phyloP scores from a whole-genome alignment of 2,797 vertebrate species.

The Peromyscus nudipes region DNA sequence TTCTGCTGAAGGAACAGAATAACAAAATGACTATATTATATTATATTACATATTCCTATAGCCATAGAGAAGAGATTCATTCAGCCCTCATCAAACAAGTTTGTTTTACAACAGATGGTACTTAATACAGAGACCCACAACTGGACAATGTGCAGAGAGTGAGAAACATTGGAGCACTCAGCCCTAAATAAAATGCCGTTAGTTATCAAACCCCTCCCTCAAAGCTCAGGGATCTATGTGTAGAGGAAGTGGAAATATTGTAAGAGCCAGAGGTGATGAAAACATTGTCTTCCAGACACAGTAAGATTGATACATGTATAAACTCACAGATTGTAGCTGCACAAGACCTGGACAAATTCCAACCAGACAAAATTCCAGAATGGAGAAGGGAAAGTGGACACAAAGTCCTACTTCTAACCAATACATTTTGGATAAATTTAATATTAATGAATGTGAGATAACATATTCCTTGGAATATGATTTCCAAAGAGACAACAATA shows the following conservation, averaged over 20 bases:
- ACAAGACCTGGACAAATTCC: neutral
- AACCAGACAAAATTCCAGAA: neutral
- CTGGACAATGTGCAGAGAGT: neutral
- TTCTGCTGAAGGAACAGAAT: neutral
- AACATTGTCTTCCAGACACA: neutral
- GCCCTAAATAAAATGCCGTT: neutral
- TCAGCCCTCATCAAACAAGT: neutral
- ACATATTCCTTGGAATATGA: neutral
- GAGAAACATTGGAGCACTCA: too few species aligned
- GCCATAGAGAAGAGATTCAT: neutral
- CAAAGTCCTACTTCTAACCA: neutral
- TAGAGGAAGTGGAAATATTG: neutral
- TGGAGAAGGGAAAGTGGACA: neutral
- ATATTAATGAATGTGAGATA: neutral
- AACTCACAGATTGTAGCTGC: neutral
- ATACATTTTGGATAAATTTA: constrained; percentile 22
- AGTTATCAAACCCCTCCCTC: neutral
- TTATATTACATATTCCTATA: neutral
- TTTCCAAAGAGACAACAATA: neutral
- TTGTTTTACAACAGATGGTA: neutral
- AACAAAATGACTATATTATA: neutral
- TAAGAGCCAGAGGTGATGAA: neutral
- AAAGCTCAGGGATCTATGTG: neutral
- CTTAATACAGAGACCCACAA: neutral
- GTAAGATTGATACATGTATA: too few species aligned